phyloP scores from a whole-genome alignment of 2,113 vertebrate genomes.

The Microcebus ravelobensis region DNA sequence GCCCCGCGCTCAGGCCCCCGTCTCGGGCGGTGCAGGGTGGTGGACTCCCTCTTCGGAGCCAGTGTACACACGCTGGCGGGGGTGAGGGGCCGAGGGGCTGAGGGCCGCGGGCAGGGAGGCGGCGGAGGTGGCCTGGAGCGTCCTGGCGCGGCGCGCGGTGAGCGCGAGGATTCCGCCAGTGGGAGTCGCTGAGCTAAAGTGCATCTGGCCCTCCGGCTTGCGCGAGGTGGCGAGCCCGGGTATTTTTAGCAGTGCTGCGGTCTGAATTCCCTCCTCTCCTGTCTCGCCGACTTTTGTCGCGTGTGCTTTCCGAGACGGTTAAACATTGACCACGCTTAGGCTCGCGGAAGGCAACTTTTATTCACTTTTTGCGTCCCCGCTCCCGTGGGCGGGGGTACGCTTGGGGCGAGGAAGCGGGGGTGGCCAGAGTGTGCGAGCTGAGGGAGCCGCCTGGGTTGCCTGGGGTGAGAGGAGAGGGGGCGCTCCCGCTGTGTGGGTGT shows the following conservation, averaged over 20 bases:
- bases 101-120: not conserved
- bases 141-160: not conserved
- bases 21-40: not conserved
- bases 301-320: not conserved
- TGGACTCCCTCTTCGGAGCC: not conserved
- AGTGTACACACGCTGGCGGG: not conserved
- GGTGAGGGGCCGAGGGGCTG: not conserved
- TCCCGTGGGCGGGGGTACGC: not conserved
- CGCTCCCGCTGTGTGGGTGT: not conserved
- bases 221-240: not conserved
- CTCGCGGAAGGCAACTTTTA: conserved; percentile 53
- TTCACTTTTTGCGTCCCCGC: not conserved
- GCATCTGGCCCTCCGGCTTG: not conserved
- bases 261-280: not conserved
- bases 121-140: not conserved
- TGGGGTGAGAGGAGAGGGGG: not conserved
- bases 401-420: not conserved
- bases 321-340: not conserved
- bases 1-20: accelerated
- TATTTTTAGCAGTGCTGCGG: conserved; percentile 26
- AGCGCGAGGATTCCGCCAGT: conserved; percentile 46
- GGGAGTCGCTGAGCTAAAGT: conserved; percentile 76
- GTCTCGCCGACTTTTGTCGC: not conserved
- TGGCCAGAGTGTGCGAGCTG: not conserved
- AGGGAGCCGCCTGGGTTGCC: not conserved